Percentiles rank a stretch among this genome's conserved stretches.
Evolutionary conservation across 2,888 invertebrate species (phyloP).

Genomic region (Tanytarsus gracilentus): DNA sequence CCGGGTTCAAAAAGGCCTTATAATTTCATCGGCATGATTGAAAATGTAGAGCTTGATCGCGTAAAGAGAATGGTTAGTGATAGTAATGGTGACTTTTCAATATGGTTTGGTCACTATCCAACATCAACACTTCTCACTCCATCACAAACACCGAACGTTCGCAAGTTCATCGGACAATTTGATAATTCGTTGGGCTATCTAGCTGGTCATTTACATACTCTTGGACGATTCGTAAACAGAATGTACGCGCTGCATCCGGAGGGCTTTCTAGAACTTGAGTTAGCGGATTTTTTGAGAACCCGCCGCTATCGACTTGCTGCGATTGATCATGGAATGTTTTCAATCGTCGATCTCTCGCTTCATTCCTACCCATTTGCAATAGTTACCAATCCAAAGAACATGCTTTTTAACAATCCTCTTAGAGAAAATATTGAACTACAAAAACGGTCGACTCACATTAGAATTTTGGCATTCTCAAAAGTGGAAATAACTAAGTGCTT

Average conservation of each 20-base stretch:
- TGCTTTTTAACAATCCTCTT: conserved; percentile 59
- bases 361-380: conserved; percentile 72
- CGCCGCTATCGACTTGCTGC: conserved; percentile 73
- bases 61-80: conserved; percentile 49
- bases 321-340: conserved; percentile 82
- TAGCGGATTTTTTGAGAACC: conserved; percentile 89
- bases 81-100: conserved; percentile 49
- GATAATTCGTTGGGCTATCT: conserved; percentile 63
- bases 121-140: conserved; percentile 72
- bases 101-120: conserved; percentile 88
- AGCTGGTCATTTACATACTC: conserved; percentile 82
- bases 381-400: conserved; percentile 86
- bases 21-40: conserved; percentile 76
- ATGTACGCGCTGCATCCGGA: conserved; percentile 81
- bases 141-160: conserved; percentile 45
- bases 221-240: conserved; percentile 65
- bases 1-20: conserved; percentile 82
- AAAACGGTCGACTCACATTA: conserved; percentile 67
- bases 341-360: conserved; percentile 70
- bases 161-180: conserved; percentile 52
- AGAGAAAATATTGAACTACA: conserved; percentile 53
- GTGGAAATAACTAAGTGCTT: conserved; percentile 54
- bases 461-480: conserved; percentile 70
- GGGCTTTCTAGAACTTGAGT: conserved; percentile 77
- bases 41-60: conserved; percentile 48